Evolutionary conservation across 1,140 invertebrate species (phyloP).

Genomic region (Melitaea cinxia): DNA sequence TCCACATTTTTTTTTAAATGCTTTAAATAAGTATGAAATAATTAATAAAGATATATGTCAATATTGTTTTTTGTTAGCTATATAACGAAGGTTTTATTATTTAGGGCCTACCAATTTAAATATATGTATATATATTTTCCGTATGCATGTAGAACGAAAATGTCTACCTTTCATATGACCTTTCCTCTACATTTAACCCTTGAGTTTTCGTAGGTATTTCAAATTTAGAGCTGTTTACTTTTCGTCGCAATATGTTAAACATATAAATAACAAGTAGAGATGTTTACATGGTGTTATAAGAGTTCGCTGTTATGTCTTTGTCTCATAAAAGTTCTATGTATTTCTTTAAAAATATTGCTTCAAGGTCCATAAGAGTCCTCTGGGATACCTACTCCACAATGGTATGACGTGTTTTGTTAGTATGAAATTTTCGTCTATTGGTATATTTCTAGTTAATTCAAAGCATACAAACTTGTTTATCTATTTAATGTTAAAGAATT

Average conservation of each 20-base stretch:
- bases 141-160: too few species aligned
- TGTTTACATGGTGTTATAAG: constrained; percentile 24
- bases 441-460: constrained; percentile 18
- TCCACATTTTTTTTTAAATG: too few species aligned
- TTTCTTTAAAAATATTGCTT: constrained; percentile 20
- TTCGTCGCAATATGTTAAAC: constrained; percentile 9
- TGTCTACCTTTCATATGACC: too few species aligned
- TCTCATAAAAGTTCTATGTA: too few species aligned
- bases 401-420: constrained; percentile 10
- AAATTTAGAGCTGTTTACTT: constrained; percentile 5
- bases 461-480: constrained; percentile 10
- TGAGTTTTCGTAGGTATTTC: constrained; percentile 1
- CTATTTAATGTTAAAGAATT: constrained; percentile 31
- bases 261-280: constrained; percentile 25
- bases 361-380: constrained; percentile 14
- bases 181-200: neutral
- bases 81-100: too few species aligned
- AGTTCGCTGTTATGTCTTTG: constrained; percentile 20
- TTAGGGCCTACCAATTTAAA: too few species aligned
- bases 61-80: too few species aligned
- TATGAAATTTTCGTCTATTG: constrained; percentile 6
- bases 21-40: too few species aligned
- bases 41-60: too few species aligned
- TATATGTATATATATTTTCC: too few species aligned
- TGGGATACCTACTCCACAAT: constrained; percentile 12